A percentile compares a stretch with the other conserved stretches of the same genome.
Conservation (phyloP, 2,797 vertebrate genomes). For the Acipenser ruthenus region DNA sequence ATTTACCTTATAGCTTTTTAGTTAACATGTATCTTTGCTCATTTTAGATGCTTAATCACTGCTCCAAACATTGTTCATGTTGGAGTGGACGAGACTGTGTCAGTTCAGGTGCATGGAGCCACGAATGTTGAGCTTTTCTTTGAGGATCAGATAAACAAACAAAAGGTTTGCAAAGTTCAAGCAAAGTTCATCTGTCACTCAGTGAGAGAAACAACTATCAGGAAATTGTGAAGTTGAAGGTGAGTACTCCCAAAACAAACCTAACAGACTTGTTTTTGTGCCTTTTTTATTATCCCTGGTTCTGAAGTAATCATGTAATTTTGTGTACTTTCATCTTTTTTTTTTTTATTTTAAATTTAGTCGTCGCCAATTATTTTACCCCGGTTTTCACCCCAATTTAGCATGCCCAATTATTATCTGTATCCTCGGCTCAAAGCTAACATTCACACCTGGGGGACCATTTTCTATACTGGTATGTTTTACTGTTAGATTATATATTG, state of each 20-base stretch:
- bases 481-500: fast-evolving
- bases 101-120: conserved; percentile 46
- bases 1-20: no score
- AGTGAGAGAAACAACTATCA: conserved; percentile 41
- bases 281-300: no score
- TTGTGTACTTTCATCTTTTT: no score
- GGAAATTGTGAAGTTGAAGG: conserved; percentile 41
- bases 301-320: no score
- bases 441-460: conserved; percentile 47
- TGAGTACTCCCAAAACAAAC: conserved; percentile 21
- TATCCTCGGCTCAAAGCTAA: no score
- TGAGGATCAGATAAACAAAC: fast-evolving
- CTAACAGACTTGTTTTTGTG: no score
- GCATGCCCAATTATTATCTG: no score
- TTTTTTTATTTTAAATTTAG: no score
- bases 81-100: conserved; percentile 41
- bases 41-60: conserved; percentile 47
- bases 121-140: conserved; percentile 33
- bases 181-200: conserved; percentile 27
- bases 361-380: no score
- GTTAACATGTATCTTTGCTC: conserved; percentile 7
- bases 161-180: conserved; percentile 28
- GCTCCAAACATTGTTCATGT: conserved; percentile 48
- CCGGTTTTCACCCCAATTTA: no score
- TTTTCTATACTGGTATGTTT: conserved; percentile 46